Evolutionary conservation across 1,140 invertebrate species (phyloP), one percentile per base, ranked within the genome.

Genomic region (Asbolus verrucosus): DNA sequence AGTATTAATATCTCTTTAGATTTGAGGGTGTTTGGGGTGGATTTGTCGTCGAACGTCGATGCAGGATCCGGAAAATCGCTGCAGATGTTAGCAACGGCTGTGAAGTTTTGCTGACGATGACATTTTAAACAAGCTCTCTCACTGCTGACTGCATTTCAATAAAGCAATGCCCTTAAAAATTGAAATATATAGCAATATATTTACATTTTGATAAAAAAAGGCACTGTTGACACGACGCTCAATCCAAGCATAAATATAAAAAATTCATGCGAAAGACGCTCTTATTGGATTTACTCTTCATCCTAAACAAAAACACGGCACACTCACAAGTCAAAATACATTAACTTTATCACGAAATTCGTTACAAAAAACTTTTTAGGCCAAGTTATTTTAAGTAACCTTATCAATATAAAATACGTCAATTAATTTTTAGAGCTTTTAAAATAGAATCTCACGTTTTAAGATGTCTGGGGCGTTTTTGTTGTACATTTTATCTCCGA

Each of bases 141-240:
- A 62, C 59, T 61, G 54, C 50, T 61, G 66, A 60, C 54, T 68
- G 66, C 50, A 68, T 68, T 68, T 68, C 50, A 68, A 68, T 68
- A 68, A 68, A 68, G 59, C 36, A 68, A 30, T 43, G 54, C 62
- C 14, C 59, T 68, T 68, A 27, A 60, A 68, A 60, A 60, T 59
- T 68, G 50, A 60, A 68, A 61, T 60, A 68, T 68, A 50, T 68
- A 27, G 14, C 24, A 8, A 41, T 46, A 66, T 33, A 66, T 65
- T 62, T 62, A 39, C 31, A 62, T 62, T 62, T 62, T 62, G 30
- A 36, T 38, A 62, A 62, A 62, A n/a, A n/a, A 36, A 62, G 36
- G 9, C 31, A 9, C 15, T 62, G 59, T 62, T 39, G 36, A 62
- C 59, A 62, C 59, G 16, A 15, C 27, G 16, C 59, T 62, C 59